phyloP scores from a whole-genome alignment of 2,113 vertebrate species.

The Spea multiplicata region DNA sequence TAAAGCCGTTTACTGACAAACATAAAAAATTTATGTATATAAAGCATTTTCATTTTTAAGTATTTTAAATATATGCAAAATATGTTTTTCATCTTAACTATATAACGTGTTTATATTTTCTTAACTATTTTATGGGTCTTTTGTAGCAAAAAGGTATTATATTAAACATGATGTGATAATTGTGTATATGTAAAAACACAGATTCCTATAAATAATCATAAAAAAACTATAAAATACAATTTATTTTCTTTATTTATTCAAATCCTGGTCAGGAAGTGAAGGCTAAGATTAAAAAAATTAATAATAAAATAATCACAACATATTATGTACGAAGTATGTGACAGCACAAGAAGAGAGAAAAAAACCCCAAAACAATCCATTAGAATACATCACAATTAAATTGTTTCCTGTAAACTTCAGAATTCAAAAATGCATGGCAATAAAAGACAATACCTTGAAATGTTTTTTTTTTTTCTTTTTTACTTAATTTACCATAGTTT shows the following conservation, averaged over 20 bases:
- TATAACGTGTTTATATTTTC: no score
- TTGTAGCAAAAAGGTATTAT: no score
- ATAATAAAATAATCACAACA: slow-evolving; percentile 74
- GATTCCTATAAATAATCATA: not conserved
- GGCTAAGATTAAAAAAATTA: slow-evolving; percentile 74
- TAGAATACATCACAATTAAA: slow-evolving; percentile 66
- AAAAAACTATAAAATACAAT: slow-evolving; percentile 60
- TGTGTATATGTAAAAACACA: no score
- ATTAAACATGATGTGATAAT: no score
- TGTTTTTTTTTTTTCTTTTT: slow-evolving; percentile 35
- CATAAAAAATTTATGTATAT: no score
- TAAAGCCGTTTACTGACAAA: no score
- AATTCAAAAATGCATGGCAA: slow-evolving; percentile 62
- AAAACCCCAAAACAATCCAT: slow-evolving; percentile 48
- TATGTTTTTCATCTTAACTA: no score
- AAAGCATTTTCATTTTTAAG: no score
- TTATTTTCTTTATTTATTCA: slow-evolving; percentile 81
- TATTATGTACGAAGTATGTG: slow-evolving; percentile 76
- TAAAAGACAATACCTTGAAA: slow-evolving; percentile 58
- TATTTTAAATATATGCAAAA: no score
- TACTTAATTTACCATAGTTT: slow-evolving; percentile 57
- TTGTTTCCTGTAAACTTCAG: slow-evolving; percentile 62
- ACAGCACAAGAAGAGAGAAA: slow-evolving; percentile 74
- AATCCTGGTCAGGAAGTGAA: slow-evolving; percentile 81
- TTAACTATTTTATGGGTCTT: no score